Evolutionary conservation across 2,888 invertebrate genomes (phyloP).

Genomic region (Mesoligia furuncula): DNA sequence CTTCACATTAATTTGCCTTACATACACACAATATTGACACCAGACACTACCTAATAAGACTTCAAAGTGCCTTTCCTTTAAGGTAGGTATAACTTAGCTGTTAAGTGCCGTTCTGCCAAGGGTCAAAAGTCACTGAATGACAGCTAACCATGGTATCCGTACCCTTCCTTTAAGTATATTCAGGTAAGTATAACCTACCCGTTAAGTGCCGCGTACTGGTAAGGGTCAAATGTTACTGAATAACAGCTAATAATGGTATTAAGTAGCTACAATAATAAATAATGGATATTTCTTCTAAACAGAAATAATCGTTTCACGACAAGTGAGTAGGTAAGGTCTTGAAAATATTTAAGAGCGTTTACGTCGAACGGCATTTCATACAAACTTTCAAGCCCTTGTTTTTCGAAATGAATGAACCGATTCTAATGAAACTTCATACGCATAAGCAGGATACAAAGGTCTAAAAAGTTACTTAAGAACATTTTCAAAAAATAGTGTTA

Average conservation of each 20-base stretch:
- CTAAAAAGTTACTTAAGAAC: too few species aligned
- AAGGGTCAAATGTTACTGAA: background rate
- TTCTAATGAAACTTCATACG: too few species aligned
- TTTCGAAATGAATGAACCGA: too few species aligned
- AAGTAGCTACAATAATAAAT: background rate
- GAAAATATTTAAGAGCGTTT: too few species aligned
- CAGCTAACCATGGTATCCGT: too few species aligned
- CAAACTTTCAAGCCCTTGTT: too few species aligned
- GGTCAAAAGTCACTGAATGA: background rate
- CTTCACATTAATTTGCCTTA: slow-evolving; percentile 9
- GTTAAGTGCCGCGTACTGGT: background rate
- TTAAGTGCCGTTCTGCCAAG: background rate
- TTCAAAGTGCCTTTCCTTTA: background rate
- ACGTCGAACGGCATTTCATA: too few species aligned
- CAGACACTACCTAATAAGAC: background rate
- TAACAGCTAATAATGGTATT: background rate
- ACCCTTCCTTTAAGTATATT: background rate
- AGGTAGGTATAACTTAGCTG: background rate
- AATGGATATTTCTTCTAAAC: background rate
- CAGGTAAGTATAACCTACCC: background rate
- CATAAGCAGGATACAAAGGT: too few species aligned
- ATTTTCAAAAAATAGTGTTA: too few species aligned
- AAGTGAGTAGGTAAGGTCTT: too few species aligned
- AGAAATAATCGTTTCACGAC: background rate
- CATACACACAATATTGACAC: background rate